Percentiles rank a stretch among this genome's conserved stretches.
Evolutionary conservation across 2,888 invertebrate species (phyloP).

Genomic region (Drosophila austrosaltans): DNA sequence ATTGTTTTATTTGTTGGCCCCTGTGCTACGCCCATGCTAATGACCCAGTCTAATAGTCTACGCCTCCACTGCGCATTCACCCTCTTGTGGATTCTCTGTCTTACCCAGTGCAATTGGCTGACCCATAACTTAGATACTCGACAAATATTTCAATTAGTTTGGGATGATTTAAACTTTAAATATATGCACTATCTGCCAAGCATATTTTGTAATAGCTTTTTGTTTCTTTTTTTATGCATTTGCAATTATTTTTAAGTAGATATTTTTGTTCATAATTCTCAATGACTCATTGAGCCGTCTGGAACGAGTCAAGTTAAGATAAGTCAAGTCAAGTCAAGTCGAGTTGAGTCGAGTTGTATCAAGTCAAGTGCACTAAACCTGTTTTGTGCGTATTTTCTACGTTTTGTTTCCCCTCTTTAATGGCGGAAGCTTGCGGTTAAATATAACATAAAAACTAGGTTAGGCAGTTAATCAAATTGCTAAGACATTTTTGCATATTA

Average conservation of each 20-base stretch:
- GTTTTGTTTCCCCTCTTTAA: constrained; percentile 38
- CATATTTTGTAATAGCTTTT: constrained; percentile 43
- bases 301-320: not conserved
- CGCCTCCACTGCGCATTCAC: not conserved
- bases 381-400: constrained; percentile 47
- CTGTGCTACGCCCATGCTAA: not conserved
- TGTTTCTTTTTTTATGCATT: constrained; percentile 29
- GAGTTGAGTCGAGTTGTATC: constrained; percentile 12
- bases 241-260: constrained; percentile 1
- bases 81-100: not conserved
- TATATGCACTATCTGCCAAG: constrained; percentile 31
- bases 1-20: not conserved
- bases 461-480: constrained; percentile 70
- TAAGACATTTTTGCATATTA: constrained; percentile 68
- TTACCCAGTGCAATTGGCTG: constrained; percentile 35
- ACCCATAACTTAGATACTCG: constrained; percentile 57
- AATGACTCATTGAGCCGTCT: not conserved
- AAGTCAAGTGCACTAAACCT: constrained; percentile 64
- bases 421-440: constrained; percentile 58
- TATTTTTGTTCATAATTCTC: not conserved
- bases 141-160: constrained; percentile 63
- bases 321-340: constrained; percentile 38
- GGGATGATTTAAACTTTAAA: constrained; percentile 42
- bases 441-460: constrained; percentile 50
- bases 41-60: constrained; percentile 38